Evolutionary conservation across 2,888 invertebrate genomes (phyloP), one percentile per base, ranked within the genome.

Genomic region (Glyphotaelius pellucidus): DNA sequence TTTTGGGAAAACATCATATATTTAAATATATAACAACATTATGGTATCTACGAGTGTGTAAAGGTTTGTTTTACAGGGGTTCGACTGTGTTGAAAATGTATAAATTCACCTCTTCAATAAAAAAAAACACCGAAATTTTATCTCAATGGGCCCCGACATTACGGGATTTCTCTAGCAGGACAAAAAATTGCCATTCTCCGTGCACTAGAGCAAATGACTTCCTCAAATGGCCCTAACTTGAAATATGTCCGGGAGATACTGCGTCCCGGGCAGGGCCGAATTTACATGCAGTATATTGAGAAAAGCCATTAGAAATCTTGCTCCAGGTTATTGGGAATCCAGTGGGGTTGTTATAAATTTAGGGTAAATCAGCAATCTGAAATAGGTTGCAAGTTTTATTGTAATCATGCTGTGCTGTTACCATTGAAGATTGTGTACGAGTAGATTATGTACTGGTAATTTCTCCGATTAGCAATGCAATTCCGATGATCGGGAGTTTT

Each of bases 171-270:
- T 30, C 19, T 87, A 30, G 14, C 12, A 31, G 87, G 67, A 52
- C 52, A 87, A 87, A 87, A 87, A 87, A 42, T 5, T 19, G 30
- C 67, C 67, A 87, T 87, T 35, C 67, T 87, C 31, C 87, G 30
- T 87, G 87, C 87, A 87, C 67, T 87, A 31, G 87, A 30, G 30
- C 30, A 87, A 87, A 87, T 87, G 87, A 87, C 87, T 87, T 67
- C 87, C 32, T 15, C 67, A 87, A 87, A 87, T 87, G 85, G 85
- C 85, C 42, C 25, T n/a, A 30, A 30, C 30, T 30, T 86, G 85
- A 86, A 86, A 86, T 86, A 86, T 42, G 38, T 47, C 30, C 35
- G 32, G 83, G 32, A 83, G 83, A 83, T 83, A 83, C 32, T 38
- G 35, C 83, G n/a, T 5, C 31, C 31, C 81, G 31, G 19, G 14